Evolutionary conservation across 2,797 vertebrate genomes (phyloP).

Genomic region (Amblyopsis hoosieri): DNA sequence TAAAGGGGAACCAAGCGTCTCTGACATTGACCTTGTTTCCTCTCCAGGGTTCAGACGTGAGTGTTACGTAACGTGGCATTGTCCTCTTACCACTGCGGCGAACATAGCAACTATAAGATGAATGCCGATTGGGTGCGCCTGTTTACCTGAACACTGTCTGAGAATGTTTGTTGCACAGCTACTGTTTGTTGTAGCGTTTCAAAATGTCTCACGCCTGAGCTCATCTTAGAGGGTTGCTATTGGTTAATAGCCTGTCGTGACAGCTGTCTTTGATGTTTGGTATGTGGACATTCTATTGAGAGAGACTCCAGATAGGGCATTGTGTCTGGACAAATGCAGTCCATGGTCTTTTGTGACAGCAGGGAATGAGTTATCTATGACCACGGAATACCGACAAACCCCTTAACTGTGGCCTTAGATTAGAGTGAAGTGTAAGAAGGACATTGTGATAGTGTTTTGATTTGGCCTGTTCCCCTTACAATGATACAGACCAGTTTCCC

Average conservation of each 20-base stretch:
- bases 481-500: too few species aligned
- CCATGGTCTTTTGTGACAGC: slow-evolving; percentile 23
- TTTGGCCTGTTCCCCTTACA: too few species aligned
- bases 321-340: slow-evolving; percentile 40
- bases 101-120: not conserved
- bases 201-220: slow-evolving; percentile 30
- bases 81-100: slow-evolving; percentile 26
- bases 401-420: slow-evolving; percentile 3
- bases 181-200: slow-evolving; percentile 52
- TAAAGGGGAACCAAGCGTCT: slow-evolving; percentile 57
- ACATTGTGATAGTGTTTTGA: not conserved
- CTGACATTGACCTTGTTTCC: slow-evolving; percentile 50
- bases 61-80: slow-evolving; percentile 33
- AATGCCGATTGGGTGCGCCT: slow-evolving; percentile 24
- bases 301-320: slow-evolving; percentile 42
- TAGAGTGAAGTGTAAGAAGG: not conserved
- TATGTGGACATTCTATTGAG: slow-evolving; percentile 44
- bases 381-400: slow-evolving; percentile 22
- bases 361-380: slow-evolving; percentile 20
- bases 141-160: slow-evolving; percentile 50
- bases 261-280: slow-evolving; percentile 69
- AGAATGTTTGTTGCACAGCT: slow-evolving; percentile 28
- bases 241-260: slow-evolving; percentile 29
- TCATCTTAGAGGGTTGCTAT: slow-evolving; percentile 48
- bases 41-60: slow-evolving; percentile 30